phyloP scores from a whole-genome alignment of 2,888 invertebrate genomes.

The Spilarctia lutea region DNA sequence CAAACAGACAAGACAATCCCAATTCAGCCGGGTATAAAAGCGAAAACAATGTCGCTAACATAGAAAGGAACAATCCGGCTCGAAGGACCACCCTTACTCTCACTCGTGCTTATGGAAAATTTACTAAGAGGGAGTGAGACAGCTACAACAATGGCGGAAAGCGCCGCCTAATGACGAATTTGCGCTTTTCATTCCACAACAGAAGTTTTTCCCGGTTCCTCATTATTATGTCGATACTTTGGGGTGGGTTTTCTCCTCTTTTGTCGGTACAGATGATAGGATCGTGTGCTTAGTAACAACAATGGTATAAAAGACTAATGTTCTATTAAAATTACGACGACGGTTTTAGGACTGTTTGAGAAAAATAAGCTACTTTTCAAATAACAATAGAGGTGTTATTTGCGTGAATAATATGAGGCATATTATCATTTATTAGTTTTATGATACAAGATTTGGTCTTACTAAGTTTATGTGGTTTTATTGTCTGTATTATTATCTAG shows the following conservation, averaged over 20 bases:
- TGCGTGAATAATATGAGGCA: background rate
- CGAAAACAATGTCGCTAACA: slow-evolving; percentile 86
- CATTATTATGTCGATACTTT: slow-evolving; percentile 85
- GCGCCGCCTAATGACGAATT: slow-evolving; percentile 87
- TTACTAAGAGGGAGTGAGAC: slow-evolving; percentile 61
- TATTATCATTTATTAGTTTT: background rate
- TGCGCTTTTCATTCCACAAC: slow-evolving; percentile 87
- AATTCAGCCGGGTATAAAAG: slow-evolving; percentile 85
- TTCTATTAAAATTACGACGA: slow-evolving; percentile 53
- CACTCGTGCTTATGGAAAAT: slow-evolving; percentile 60
- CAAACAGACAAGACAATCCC: slow-evolving; percentile 86
- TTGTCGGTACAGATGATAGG: slow-evolving; percentile 78
- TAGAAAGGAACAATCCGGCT: slow-evolving; percentile 86
- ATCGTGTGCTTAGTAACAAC: slow-evolving; percentile 74
- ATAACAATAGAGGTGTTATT: slow-evolving; percentile 7
- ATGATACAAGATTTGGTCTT: background rate
- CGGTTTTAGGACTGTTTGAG: slow-evolving; percentile 44
- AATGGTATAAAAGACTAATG: slow-evolving; percentile 67
- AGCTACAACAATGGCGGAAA: slow-evolving; percentile 82
- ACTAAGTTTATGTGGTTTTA: background rate
- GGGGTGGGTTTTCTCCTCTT: slow-evolving; percentile 76
- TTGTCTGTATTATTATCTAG: background rate
- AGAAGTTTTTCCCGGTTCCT: slow-evolving; percentile 86
- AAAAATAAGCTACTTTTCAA: slow-evolving; percentile 52
- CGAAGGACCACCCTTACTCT: slow-evolving; percentile 80